phyloP scores from a whole-genome alignment of 2,888 invertebrate genomes.

The Tetropium fuscum region DNA sequence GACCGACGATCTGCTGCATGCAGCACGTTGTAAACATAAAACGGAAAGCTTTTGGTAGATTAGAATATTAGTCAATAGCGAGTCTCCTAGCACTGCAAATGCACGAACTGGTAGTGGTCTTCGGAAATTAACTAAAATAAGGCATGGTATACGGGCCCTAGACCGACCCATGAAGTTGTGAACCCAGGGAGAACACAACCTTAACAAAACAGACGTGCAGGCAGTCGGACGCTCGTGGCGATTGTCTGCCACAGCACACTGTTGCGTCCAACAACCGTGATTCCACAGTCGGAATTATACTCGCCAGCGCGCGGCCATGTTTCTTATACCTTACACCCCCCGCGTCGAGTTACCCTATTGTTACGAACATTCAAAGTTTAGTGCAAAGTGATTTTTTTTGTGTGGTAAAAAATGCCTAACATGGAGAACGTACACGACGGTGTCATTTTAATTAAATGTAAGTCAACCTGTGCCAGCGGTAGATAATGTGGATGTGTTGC shows the following conservation, averaged over 20 bases:
- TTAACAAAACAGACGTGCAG: constrained; percentile 2
- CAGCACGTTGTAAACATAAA: too few relatives aligned
- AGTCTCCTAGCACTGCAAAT: not conserved
- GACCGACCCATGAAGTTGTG: constrained; percentile 22
- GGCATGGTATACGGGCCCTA: constrained; percentile 10
- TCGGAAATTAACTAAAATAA: constrained; percentile 2
- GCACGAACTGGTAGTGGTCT: too few relatives aligned
- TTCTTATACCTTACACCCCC: constrained; percentile 29
- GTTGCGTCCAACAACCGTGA: constrained; percentile 20
- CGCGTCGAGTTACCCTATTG: constrained; percentile 21
- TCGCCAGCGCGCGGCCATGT: constrained; percentile 46
- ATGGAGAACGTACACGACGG: constrained; percentile 80
- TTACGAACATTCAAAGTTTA: constrained; percentile 40
- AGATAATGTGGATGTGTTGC: constrained; percentile 4
- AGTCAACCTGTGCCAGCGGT: constrained; percentile 62
- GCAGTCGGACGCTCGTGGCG: constrained; percentile 12
- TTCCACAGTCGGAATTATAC: constrained; percentile 40
- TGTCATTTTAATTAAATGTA: constrained; percentile 80
- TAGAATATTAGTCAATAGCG: not conserved
- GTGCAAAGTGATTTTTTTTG: constrained; percentile 12
- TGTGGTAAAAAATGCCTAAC: constrained; percentile 35
- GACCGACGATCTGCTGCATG: too few relatives aligned
- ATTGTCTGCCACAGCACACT: constrained; percentile 5
- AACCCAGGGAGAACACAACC: constrained; percentile 22
- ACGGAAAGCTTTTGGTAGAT: too few relatives aligned